Conservation (phyloP, 2,113 vertebrate genomes). For the Papio anubis region DNA sequence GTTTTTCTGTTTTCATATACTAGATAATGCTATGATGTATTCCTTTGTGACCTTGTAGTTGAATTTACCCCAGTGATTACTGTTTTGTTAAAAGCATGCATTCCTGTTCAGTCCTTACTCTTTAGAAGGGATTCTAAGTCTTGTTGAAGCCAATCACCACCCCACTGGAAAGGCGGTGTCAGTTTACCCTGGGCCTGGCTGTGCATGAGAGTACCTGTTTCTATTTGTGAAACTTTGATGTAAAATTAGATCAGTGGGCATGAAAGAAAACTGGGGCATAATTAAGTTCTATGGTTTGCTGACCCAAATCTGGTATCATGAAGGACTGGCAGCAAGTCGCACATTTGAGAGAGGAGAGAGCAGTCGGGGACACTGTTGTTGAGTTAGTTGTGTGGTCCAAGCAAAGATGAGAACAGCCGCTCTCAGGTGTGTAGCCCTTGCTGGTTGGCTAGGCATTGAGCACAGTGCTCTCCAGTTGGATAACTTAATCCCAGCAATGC, state of each 20-base stretch:
- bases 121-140: no score
- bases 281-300: background rate
- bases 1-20: background rate
- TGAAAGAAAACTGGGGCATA: background rate
- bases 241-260: background rate
- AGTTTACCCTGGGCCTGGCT: background rate
- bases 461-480: rapidly evolving
- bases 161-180: background rate
- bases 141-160: background rate
- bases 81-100: background rate
- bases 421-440: rapidly evolving
- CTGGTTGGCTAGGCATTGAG: background rate
- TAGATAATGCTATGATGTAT: background rate
- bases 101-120: no score
- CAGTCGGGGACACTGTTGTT: background rate
- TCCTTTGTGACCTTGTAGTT: background rate
- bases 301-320: background rate
- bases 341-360: background rate
- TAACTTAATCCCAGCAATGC: background rate
- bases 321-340: background rate
- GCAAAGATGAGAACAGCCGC: background rate
- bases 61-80: background rate
- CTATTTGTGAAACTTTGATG: background rate
- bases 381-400: background rate
- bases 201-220: background rate